Evolutionary conservation across 2,797 vertebrate species (phyloP), one percentile per base, ranked within the genome.

Genomic region (Sphaeramia orbicularis): DNA sequence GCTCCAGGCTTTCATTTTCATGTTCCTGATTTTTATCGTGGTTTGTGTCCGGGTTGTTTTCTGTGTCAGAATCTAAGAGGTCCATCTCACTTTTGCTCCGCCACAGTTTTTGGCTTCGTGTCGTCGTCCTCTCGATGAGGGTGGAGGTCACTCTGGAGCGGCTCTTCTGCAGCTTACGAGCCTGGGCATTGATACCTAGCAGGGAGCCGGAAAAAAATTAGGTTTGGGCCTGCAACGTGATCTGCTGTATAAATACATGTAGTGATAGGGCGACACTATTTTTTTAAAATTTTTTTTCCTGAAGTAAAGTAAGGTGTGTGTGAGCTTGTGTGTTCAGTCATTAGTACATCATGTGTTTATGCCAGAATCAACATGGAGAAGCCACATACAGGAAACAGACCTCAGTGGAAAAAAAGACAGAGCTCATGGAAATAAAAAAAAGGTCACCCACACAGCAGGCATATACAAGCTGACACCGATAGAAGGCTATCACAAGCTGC

Each of bases 111-210:
- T 78, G 80, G 47, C 60, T 47, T 50, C 66, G 84, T 1, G 64
- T 76, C 12, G 21, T 14, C 0, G 74, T 79, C 66, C 58, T 80
- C 32, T 91, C 81, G 1, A 91, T 50, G 36, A 93, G 82, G 18
- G 92, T 85, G 12, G 94, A 94, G 66, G 88, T 89, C 27, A 93
- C 94, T 43, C 94, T 85, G 11, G 93, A 94, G 65, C 94, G 92
- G 40, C 92, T 94, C 86, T 95, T 95, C 86, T 95, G 94, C 64
- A 95, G 86, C 60, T 93, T 94, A 1, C 94, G 92, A 18, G 95
- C 95, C 88, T 95, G 95, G 18, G 94, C 95, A 2, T 95, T 95
- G 69, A 95, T 93, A n/a, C 95, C 95, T 95, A 49, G 13, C 21
- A 55, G 36, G 24, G 40, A 32, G 32, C 37, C 1, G 11, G 38